phyloP scores from a whole-genome alignment of 2,888 invertebrate species.

The Neelides folsomi region DNA sequence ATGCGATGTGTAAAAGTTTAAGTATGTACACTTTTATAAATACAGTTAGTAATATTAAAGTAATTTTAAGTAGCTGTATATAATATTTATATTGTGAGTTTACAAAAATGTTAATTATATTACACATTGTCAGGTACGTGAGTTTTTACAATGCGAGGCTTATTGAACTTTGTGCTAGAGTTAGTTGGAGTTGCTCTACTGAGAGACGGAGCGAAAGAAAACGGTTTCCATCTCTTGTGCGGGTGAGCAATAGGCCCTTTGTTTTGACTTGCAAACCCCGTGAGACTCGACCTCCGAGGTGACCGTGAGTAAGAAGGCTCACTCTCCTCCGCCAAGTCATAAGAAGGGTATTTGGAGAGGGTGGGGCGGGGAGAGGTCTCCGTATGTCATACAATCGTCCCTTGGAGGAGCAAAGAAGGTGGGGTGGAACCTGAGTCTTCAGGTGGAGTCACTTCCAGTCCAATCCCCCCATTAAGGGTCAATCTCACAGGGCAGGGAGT shows the following conservation, averaged over 20 bases:
- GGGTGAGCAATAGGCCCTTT: conserved; percentile 13
- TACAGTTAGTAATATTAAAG: no score
- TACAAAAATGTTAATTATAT: no score
- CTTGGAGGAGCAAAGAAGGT: conserved; percentile 49
- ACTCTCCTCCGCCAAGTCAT: not conserved
- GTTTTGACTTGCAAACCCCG: not conserved
- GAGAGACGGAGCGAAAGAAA: conserved; percentile 25
- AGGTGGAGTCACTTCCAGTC: conserved; percentile 62
- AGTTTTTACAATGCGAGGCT: conserved; percentile 26
- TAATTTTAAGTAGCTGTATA: no score
- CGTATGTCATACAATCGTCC: conserved; percentile 82
- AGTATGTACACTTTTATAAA: no score
- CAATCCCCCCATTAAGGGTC: conserved; percentile 71
- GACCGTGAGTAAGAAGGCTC: no score
- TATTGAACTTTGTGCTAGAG: conserved; percentile 15
- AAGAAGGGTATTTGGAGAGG: conserved; percentile 4
- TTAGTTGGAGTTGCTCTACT: conserved; percentile 7
- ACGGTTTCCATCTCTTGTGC: conserved; percentile 32
- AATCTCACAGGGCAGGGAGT: conserved; percentile 37
- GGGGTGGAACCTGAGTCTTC: conserved; percentile 41
- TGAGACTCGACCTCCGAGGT: no score
- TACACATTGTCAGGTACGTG: conserved; percentile 32
- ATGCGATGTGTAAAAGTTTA: no score
- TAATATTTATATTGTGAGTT: no score
- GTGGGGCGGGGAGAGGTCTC: conserved; percentile 27